Conservation (phyloP, 2,888 invertebrate genomes). For the Gortyna flavago region DNA sequence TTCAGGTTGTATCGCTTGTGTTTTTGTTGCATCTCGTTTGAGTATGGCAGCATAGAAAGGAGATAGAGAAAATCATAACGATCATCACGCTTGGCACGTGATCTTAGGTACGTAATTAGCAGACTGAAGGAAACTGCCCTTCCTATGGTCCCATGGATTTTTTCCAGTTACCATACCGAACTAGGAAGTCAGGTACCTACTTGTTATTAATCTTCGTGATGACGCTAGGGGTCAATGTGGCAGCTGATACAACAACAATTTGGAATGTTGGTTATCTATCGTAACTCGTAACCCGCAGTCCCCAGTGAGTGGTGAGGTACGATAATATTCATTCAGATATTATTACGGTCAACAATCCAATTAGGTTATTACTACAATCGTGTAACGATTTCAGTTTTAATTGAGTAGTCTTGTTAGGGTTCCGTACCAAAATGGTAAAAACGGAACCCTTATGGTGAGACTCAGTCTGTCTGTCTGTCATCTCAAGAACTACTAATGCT, state of each 20-base stretch:
- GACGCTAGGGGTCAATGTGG: slow-evolving; percentile 19
- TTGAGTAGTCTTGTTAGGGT: slow-evolving; percentile 15
- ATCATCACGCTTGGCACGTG: background rate
- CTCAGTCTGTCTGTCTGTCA: too few relatives aligned
- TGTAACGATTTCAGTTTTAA: slow-evolving; percentile 1
- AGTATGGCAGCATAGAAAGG: background rate
- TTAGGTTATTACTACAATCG: slow-evolving; percentile 1
- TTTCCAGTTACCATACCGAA: background rate
- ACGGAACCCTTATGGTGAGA: too few relatives aligned
- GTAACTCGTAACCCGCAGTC: slow-evolving; percentile 14
- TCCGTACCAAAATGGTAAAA: too few relatives aligned
- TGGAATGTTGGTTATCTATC: slow-evolving; percentile 42
- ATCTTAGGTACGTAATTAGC: background rate
- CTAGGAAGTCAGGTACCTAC: background rate
- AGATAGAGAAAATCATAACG: background rate
- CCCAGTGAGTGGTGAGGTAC: slow-evolving; percentile 14
- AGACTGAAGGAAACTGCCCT: background rate
- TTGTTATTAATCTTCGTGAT: background rate
- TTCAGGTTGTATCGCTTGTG: background rate
- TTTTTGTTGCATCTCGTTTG: background rate
- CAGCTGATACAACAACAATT: slow-evolving; percentile 21
- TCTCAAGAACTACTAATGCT: too few relatives aligned
- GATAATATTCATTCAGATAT: slow-evolving; percentile 18
- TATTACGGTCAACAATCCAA: background rate
- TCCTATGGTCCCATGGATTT: background rate